Evolutionary conservation across 2,797 vertebrate species (phyloP), one percentile per base, ranked within the genome.

Genomic region (Cirrhinus molitorella): DNA sequence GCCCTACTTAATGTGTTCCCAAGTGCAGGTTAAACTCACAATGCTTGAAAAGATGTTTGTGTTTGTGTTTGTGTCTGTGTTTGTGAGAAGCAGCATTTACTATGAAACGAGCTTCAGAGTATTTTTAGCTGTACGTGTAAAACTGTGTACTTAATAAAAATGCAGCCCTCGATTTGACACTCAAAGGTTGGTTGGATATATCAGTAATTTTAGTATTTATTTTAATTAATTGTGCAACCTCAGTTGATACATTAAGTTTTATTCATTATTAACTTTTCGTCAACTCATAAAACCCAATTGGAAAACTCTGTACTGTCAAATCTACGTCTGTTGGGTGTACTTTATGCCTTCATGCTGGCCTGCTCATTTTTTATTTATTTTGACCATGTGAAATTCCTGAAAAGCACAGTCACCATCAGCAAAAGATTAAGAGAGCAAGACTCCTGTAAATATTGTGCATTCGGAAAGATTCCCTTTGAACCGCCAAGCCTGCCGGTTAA

Each of bases 401-500:
- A 45, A 59, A 47, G 23, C 21, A 19, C 21, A 10, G 0, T 57
- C 9, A 9, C 49, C 40, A 40, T 63, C 51, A 75, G 0, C 40
- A n/a, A 57, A 70, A 37, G 7, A 43, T 21, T 34, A 23, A 19
- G 19, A 72, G 17, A 31, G n/a, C 7, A 34, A 40, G 12, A 61
- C 68, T 43, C 74, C 25, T 66, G 9, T 67, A 12, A 72, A 23
- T 68, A 78, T 80, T 55, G 40, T 68, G 14, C 23, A 12, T 37
- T 67, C 14, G 25, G 43, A 53, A 67, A 53, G 61, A 53, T 79
- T 34, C 12, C 55, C n/a, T 79, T 67, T 53, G 4, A 40, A 43
- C 13, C 25, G 21, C 9, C 14, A 80, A 68, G 23, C 51, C 79
- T 79, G 5, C 23, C 23, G 5, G 53, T 59, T 70, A n/a, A 71